These are phyloP conservation scores for Drosophila incognita DNA, from an alignment of 2,888 invertebrate species.

Conservation along the genomic window DNA sequence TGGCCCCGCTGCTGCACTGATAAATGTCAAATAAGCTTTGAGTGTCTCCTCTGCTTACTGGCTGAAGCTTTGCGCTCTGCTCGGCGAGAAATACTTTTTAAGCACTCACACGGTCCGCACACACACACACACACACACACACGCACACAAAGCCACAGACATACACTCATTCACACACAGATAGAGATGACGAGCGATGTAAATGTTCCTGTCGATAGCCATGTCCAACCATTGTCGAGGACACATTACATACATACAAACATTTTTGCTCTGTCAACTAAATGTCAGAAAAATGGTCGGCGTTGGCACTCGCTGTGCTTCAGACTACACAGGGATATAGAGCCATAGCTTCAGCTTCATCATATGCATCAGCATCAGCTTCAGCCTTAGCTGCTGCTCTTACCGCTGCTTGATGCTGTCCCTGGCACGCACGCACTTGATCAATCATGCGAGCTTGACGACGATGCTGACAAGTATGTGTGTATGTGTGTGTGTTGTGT, in stretches of 20 bases:
- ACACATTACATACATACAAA: slow-evolving; percentile 74
- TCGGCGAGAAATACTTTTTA: slow-evolving; percentile 72
- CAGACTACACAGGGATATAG: slow-evolving; percentile 4
- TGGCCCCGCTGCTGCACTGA: slow-evolving; percentile 62
- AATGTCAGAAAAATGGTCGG: slow-evolving; percentile 77
- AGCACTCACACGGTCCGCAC: slow-evolving; percentile 60
- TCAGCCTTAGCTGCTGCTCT: slow-evolving; percentile 4
- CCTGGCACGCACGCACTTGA: slow-evolving; percentile 75
- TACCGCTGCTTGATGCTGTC: slow-evolving; percentile 57
- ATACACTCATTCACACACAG: not conserved
- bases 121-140: slow-evolving; percentile 15
- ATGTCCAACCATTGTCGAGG: slow-evolving; percentile 54
- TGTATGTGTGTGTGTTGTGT: not conserved
- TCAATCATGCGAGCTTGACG: slow-evolving; percentile 73
- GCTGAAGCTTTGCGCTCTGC: slow-evolving; percentile 17
- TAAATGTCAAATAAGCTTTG: slow-evolving; percentile 77
- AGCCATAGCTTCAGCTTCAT: not conserved
- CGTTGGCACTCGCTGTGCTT: slow-evolving; percentile 47
- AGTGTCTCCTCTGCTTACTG: slow-evolving; percentile 37
- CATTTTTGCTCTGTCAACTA: slow-evolving; percentile 77
- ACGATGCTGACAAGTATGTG: slow-evolving; percentile 64
- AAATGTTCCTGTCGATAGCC: slow-evolving; percentile 52
- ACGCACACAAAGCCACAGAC: not conserved
- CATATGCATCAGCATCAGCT: slow-evolving; percentile 6
- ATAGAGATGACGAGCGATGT: slow-evolving; percentile 30